Conservation (phyloP, 2,888 invertebrate species). For the Amitus sp. region DNA sequence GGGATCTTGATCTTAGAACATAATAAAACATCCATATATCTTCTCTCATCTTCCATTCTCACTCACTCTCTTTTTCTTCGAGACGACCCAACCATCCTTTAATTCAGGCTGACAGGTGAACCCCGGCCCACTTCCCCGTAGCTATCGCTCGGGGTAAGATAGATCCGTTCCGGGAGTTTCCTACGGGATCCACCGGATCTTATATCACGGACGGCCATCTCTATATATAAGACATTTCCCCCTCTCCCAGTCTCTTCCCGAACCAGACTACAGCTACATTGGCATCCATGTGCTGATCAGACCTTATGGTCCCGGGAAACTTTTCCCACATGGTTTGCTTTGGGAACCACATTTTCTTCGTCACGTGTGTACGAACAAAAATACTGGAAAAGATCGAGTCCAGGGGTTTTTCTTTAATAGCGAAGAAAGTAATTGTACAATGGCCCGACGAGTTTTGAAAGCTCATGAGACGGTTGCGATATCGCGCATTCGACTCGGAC, state of each 20-base stretch:
- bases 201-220: slow-evolving; percentile 65
- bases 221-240: slow-evolving; percentile 61
- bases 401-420: neutral
- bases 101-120: slow-evolving; percentile 71
- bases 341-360: slow-evolving; percentile 13
- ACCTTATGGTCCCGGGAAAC: slow-evolving; percentile 41
- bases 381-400: neutral
- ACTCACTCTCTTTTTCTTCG: slow-evolving; percentile 41
- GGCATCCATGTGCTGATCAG: slow-evolving; percentile 41
- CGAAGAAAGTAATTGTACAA: neutral
- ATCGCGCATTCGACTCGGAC: slow-evolving; percentile 22
- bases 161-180: slow-evolving; percentile 66
- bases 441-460: slow-evolving; percentile 8
- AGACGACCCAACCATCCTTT: slow-evolving; percentile 67
- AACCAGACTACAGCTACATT: slow-evolving; percentile 24
- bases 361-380: too few species aligned
- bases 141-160: slow-evolving; percentile 65
- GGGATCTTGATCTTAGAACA: slow-evolving; percentile 32
- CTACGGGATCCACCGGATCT: slow-evolving; percentile 65
- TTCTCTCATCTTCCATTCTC: slow-evolving; percentile 38
- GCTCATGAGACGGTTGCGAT: slow-evolving; percentile 30
- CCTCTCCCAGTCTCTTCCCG: slow-evolving; percentile 33
- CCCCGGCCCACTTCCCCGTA: slow-evolving; percentile 52
- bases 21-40: slow-evolving; percentile 40
- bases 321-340: slow-evolving; percentile 33